Evolutionary conservation across 2,113 vertebrate species (phyloP).

Genomic region (Semnornis frantzii): DNA sequence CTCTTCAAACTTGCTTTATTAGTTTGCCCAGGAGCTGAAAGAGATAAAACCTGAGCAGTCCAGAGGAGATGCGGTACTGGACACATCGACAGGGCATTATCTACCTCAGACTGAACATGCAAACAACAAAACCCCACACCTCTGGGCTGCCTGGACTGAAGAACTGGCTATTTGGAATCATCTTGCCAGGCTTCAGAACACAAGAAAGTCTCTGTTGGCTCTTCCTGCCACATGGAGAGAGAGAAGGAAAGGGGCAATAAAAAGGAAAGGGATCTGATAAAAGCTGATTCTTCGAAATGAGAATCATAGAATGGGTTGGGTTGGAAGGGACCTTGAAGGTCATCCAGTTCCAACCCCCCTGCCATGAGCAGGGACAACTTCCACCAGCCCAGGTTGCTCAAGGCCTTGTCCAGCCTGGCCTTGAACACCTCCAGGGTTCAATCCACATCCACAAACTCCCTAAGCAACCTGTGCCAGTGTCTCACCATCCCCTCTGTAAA

Average conservation of each 20-base stretch:
- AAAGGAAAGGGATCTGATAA: background rate
- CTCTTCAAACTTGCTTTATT: slow-evolving; percentile 51
- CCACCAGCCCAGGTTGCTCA: too few species aligned
- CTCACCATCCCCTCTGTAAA: too few species aligned
- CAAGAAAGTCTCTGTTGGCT: background rate
- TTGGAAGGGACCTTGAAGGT: too few species aligned
- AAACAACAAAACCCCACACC: background rate
- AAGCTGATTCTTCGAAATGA: background rate
- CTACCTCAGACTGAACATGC: background rate
- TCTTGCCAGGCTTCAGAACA: background rate
- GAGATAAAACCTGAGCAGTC: slow-evolving; percentile 38
- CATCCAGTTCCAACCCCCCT: too few species aligned
- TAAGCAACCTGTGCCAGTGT: too few species aligned
- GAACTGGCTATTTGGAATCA: background rate
- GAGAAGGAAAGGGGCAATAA: slow-evolving; percentile 5
- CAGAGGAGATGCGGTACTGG: background rate
- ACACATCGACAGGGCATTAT: background rate
- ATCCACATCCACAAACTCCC: too few species aligned
- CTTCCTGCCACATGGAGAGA: background rate
- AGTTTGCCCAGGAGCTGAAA: slow-evolving; percentile 49
- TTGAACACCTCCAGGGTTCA: too few species aligned
- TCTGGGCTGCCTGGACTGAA: background rate
- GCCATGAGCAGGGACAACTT: too few species aligned
- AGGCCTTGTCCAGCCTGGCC: too few species aligned
- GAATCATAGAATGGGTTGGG: too few species aligned